Evolutionary conservation across 37 sponge, comb jelly and placozoan genomes (phyloP).

Genomic region (Agelas oroides): DNA sequence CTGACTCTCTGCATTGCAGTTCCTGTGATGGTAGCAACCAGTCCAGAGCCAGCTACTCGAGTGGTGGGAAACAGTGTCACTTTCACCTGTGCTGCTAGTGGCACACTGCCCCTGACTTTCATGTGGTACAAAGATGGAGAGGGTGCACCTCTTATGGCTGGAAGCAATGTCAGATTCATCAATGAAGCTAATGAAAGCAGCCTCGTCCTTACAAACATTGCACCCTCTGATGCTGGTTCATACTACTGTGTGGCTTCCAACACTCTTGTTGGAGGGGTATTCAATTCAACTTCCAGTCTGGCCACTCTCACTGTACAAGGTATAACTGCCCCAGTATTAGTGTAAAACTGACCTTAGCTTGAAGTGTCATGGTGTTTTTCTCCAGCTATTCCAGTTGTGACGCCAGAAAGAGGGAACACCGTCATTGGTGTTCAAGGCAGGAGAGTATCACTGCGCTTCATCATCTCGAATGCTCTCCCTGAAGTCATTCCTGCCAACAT

Average conservation of each 20-base stretch:
- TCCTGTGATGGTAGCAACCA: too few species aligned
- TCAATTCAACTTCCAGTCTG: too few species aligned
- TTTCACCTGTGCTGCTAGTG: background rate
- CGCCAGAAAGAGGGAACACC: too few species aligned
- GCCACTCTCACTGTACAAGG: background rate
- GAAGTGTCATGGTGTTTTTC: background rate
- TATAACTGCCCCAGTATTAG: too few species aligned
- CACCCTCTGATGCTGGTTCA: conserved; percentile 13
- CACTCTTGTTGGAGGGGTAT: background rate
- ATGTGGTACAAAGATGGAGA: background rate
- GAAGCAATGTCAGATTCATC: background rate
- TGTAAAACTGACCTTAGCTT: too few species aligned
- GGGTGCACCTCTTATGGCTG: background rate
- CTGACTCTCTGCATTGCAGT: too few species aligned
- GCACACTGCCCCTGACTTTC: background rate
- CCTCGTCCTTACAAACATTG: conserved; percentile 10
- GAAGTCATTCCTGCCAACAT: conserved; percentile 18
- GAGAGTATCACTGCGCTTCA: conserved; percentile 4
- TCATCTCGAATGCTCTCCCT: background rate
- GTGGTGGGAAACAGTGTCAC: too few species aligned
- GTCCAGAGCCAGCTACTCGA: too few species aligned
- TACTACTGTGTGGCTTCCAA: conserved; percentile 30
- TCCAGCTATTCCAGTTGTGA: background rate
- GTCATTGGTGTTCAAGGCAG: too few species aligned
- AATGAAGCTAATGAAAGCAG: background rate